These are phyloP conservation scores for Dolichomitus sp. DNA, from an alignment of 2,888 invertebrate species.

Conservation along the genomic window DNA sequence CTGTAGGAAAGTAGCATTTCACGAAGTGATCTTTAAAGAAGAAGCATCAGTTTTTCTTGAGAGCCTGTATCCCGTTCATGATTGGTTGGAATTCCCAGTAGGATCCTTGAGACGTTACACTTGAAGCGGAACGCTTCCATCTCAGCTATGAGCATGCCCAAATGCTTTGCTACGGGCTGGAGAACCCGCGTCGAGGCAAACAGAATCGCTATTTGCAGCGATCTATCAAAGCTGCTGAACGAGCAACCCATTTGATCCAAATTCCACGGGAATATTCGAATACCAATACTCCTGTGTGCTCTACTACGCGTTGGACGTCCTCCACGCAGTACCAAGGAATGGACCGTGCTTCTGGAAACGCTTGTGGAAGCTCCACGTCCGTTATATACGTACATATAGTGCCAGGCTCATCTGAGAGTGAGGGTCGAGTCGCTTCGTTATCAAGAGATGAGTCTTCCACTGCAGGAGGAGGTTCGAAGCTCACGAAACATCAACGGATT, in stretches of 20 bases:
- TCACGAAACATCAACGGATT: slow-evolving; percentile 42
- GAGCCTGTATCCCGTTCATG: not conserved
- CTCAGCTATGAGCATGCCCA: not conserved
- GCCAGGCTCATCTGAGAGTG: not conserved
- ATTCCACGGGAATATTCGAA: slow-evolving; percentile 57
- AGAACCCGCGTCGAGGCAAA: slow-evolving; percentile 64
- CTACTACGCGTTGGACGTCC: not conserved
- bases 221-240: slow-evolving; percentile 60
- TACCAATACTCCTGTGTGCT: slow-evolving; percentile 34
- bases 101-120: slow-evolving; percentile 17
- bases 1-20: not conserved
- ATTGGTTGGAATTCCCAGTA: slow-evolving; percentile 1
- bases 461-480: slow-evolving; percentile 7
- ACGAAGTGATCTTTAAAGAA: not conserved
- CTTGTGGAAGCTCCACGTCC: slow-evolving; percentile 8
- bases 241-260: slow-evolving; percentile 41
- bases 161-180: not conserved
- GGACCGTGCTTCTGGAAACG: slow-evolving; percentile 11
- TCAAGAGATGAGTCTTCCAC: slow-evolving; percentile 19
- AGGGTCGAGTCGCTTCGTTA: slow-evolving; percentile 32
- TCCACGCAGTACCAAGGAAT: slow-evolving; percentile 9
- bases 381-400: not conserved
- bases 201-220: slow-evolving; percentile 75
- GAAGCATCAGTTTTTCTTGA: not conserved
- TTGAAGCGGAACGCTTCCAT: not conserved